phyloP scores from a whole-genome alignment of 2,113 vertebrate species.

The Numenius arquata region DNA sequence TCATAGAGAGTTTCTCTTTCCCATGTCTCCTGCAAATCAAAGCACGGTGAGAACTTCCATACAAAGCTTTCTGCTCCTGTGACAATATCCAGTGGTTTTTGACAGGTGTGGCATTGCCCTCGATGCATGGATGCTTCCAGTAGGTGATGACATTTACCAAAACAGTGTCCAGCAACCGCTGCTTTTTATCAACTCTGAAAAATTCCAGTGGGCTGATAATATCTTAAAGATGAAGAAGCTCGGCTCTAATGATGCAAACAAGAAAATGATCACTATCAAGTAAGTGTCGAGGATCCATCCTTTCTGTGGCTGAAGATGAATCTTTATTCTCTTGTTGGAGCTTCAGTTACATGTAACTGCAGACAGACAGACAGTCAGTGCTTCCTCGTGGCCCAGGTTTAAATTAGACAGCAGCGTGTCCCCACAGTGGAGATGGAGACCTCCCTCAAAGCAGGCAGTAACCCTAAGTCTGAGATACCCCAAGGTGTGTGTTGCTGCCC shows the following conservation, averaged over 20 bases:
- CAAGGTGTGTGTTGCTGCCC: background rate
- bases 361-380: background rate
- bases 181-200: slow-evolving; percentile 94
- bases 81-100: background rate
- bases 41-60: background rate
- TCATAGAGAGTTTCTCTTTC: background rate
- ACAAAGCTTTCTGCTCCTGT: background rate
- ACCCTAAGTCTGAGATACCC: background rate
- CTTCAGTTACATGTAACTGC: background rate
- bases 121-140: slow-evolving; percentile 91
- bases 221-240: slow-evolving; percentile 84
- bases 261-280: slow-evolving; percentile 97
- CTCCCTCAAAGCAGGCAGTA: background rate
- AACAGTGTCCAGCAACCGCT: slow-evolving; percentile 83
- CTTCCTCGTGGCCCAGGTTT: background rate
- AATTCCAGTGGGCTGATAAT: slow-evolving; percentile 88
- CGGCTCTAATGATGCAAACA: slow-evolving; percentile 72
- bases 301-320: background rate
- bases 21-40: background rate
- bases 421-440: background rate
- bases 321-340: background rate
- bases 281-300: slow-evolving; percentile 33
- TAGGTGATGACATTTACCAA: slow-evolving; percentile 81
- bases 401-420: background rate
- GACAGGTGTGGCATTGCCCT: slow-evolving; percentile 89